phyloP scores from a whole-genome alignment of 2,797 vertebrate genomes.

The Botia almorhae region DNA sequence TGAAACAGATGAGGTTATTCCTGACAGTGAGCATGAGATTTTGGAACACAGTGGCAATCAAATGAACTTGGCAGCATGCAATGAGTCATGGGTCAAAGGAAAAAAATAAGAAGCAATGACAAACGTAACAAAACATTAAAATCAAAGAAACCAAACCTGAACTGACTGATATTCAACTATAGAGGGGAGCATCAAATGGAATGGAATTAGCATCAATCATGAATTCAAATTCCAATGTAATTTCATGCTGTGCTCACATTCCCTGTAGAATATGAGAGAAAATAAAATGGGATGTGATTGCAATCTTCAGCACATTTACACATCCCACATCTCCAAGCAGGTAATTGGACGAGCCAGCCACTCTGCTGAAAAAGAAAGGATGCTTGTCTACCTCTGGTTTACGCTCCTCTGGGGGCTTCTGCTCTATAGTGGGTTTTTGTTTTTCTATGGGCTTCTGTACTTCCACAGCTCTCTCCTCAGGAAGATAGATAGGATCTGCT shows the following conservation, averaged over 20 bases:
- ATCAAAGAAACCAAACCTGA: conserved; percentile 62
- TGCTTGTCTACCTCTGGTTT: conserved; percentile 59
- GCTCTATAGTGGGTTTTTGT: conserved; percentile 50
- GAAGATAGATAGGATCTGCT: conserved; percentile 58
- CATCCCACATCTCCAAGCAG: conserved; percentile 31
- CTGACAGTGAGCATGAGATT: conserved; percentile 6
- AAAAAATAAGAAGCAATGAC: conserved; percentile 55
- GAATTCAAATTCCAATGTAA: conserved; percentile 61
- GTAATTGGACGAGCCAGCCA: conserved; percentile 25
- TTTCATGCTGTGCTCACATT: conserved; percentile 59
- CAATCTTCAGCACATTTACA: conserved; percentile 48
- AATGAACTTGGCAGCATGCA: conserved; percentile 17
- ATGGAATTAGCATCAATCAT: conserved; percentile 63
- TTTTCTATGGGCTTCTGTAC: conserved; percentile 47
- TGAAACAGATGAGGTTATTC: conserved; percentile 35
- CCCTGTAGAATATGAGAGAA: conserved; percentile 55
- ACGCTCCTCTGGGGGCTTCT: conserved; percentile 53
- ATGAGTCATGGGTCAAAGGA: conserved; percentile 49
- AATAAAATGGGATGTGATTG: conserved; percentile 59
- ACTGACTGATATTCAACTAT: conserved; percentile 56
- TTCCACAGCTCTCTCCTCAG: conserved; percentile 54
- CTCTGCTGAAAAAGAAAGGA: conserved; percentile 19
- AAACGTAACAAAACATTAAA: conserved; percentile 51
- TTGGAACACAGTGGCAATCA: conserved; percentile 24
- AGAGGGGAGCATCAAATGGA: conserved; percentile 60